phyloP scores from a whole-genome alignment of 2,113 vertebrate species.

The Alosa alosa region DNA sequence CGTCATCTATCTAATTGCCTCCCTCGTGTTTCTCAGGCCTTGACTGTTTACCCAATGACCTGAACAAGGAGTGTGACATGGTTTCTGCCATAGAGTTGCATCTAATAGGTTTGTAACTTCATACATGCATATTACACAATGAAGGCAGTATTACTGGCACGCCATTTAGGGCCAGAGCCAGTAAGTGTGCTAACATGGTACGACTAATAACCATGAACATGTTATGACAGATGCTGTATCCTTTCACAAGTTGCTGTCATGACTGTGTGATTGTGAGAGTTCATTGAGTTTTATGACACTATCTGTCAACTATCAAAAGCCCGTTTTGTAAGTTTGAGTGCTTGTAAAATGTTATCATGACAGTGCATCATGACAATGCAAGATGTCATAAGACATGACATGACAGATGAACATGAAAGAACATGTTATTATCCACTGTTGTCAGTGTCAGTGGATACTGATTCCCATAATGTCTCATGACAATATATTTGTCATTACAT shows the following conservation, averaged over 20 bases:
- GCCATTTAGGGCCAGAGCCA: not conserved
- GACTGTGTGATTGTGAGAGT: no score
- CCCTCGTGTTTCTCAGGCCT: not conserved
- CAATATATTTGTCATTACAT: not conserved
- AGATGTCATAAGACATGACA: not conserved
- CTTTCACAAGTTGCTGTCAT: not conserved
- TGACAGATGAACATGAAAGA: not conserved
- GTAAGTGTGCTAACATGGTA: no score
- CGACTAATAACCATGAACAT: not conserved
- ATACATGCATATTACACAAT: not conserved
- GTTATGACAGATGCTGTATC: not conserved
- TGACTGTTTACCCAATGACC: not conserved
- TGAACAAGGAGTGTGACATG: not conserved
- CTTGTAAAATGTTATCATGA: no score
- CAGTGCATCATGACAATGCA: not conserved
- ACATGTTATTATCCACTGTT: not conserved
- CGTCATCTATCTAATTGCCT: not conserved
- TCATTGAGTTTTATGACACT: no score
- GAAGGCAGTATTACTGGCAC: not conserved
- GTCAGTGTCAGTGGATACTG: not conserved
- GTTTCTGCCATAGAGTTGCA: not conserved
- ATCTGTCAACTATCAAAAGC: no score
- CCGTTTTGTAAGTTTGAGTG: not conserved
- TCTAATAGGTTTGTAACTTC: not conserved
- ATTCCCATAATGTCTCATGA: not conserved